Base-by-base conservation (phyloP, 2,797 vertebrate species). In the Sebastes minor region DNA sequence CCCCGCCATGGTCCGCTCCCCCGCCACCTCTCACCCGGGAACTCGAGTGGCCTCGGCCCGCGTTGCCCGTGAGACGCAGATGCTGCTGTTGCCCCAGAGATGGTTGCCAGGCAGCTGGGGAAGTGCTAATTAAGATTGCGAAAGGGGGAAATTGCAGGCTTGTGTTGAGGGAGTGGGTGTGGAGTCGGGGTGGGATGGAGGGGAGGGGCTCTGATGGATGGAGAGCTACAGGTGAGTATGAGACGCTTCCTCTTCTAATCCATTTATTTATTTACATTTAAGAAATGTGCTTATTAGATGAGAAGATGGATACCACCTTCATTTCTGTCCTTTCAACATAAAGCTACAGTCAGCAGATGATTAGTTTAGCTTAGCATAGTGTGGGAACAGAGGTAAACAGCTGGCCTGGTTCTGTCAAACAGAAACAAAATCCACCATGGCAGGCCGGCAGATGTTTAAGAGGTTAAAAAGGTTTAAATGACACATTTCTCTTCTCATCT, bases 101-200 rank as follows among this genome's bases (percentile, higher is more conserved):
- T 84, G 42, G 95, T 94, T 94, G 91, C 91, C 85, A 90, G 85
- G 95, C 91, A 93, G 90, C 89, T 52, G 60, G 71, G 71, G 63
- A 70, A 84, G 83, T 78, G 82, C 66, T 89, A 85, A 93, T 91
- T 91, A 89, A 86, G 79, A 88, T 61, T 83, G 69, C 62, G 70
- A n/a, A 9, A 46, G 56, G 49, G 70, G 52, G 27, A 84, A 80
- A 89, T 88, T 82, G 84, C 42, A 67, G 75, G 27, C 20, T 69
- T 78, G 42, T 56, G 28, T 74, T 71, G 65, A 72, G 4, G 46
- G 46, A 32, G 25, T 42, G 28, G 35, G 49, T 61, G 82, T 59
- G 6, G 20, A 55, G 71, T 62, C 4, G 12, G 56, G 30, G 30
- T 32, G 59, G 64, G 33, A n/a, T 71, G 68, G 25, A 57, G 27